These are phyloP conservation scores for Nasonia longicornis DNA, from an alignment of 1,140 invertebrate species.

Conservation along the genomic window DNA sequence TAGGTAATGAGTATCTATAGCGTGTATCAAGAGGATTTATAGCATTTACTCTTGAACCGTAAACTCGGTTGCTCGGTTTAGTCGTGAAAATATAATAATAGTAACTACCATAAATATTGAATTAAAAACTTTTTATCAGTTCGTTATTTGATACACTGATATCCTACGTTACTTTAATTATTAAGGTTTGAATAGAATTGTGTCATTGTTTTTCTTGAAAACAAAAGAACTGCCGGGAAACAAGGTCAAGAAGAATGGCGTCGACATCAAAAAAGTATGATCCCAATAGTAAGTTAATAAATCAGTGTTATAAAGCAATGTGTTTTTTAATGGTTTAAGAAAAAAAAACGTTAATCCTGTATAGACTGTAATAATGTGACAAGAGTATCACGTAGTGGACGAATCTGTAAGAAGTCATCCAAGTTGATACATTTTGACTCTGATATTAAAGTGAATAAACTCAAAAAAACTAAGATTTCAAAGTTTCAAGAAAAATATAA, in stretches of 20 bases:
- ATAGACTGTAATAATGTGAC: constrained; percentile 19
- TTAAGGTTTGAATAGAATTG: too few species aligned
- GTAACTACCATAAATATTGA: too few species aligned
- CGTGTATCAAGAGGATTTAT: too few species aligned
- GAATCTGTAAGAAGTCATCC: constrained; percentile 37
- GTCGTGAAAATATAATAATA: too few species aligned
- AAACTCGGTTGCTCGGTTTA: too few species aligned
- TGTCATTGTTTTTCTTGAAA: not conserved
- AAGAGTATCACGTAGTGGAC: constrained; percentile 35
- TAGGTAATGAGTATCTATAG: too few species aligned
- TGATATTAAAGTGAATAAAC: not conserved
- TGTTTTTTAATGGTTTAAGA: not conserved
- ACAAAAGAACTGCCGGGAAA: not conserved
- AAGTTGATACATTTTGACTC: constrained; percentile 35
- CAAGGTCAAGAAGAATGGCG: not conserved
- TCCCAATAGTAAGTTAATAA: not conserved
- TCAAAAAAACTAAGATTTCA: constrained; percentile 4
- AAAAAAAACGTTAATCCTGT: not conserved
- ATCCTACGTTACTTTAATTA: too few species aligned
- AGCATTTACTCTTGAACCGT: too few species aligned
- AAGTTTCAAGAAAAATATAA: not conserved
- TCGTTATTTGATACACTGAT: too few species aligned
- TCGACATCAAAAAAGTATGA: not conserved
- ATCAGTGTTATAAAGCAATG: not conserved
- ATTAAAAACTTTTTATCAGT: too few species aligned